A percentile compares a stretch with the other conserved stretches of the same genome.
Conservation (phyloP, 2,113 vertebrate species). For the Thomomys bottae region DNA sequence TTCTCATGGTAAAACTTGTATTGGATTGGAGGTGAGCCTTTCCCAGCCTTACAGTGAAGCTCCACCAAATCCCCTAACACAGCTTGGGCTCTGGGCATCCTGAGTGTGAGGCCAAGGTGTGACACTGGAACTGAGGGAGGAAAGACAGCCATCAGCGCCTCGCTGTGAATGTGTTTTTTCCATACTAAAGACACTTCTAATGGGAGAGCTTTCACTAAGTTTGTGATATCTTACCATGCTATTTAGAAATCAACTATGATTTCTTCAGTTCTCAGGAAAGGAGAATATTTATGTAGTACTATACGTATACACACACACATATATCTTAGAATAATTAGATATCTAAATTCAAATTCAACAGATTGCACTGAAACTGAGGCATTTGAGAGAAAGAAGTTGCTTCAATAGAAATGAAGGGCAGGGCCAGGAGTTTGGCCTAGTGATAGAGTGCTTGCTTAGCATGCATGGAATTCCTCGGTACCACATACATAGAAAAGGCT, state of each 20-base stretch:
- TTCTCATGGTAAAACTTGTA: not conserved
- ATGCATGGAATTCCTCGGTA: too few species aligned
- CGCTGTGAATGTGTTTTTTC: not conserved
- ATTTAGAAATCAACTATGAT: not conserved
- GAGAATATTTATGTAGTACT: not conserved
- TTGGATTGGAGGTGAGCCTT: not conserved
- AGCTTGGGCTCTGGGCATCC: not conserved
- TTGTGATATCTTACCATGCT: not conserved
- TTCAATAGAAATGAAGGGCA: not conserved
- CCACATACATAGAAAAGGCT: too few species aligned
- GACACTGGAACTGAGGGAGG: slow-evolving; percentile 34
- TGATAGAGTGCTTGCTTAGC: too few species aligned
- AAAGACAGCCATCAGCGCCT: not conserved
- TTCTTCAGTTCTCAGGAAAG: not conserved
- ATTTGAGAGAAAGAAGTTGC: too few species aligned
- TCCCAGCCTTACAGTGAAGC: slow-evolving; percentile 23
- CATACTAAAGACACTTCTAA: not conserved
- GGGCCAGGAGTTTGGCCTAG: too few species aligned
- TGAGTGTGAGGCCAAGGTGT: slow-evolving; percentile 11
- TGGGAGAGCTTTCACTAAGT: not conserved
- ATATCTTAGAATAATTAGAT: not conserved
- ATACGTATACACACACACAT: too few species aligned
- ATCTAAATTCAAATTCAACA: not conserved
- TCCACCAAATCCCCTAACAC: not conserved
- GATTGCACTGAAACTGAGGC: not conserved